Percentiles rank a stretch among this genome's conserved stretches.
phyloP scores from a whole-genome alignment of 2,888 invertebrate genomes.

The Biston stratarius region DNA sequence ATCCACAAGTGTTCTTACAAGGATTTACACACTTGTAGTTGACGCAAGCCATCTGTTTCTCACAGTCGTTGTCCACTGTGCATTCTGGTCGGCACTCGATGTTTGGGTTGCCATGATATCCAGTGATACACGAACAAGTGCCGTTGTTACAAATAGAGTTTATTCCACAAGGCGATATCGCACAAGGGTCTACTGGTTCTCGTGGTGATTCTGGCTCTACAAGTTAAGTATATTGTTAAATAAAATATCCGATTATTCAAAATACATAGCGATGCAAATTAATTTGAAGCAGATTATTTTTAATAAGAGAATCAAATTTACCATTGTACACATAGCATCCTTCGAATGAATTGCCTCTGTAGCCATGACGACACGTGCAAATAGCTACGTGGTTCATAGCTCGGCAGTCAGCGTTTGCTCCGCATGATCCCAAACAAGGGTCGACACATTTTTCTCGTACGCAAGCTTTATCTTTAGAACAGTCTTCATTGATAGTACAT shows the following conservation, averaged over 20 bases:
- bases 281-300: not conserved
- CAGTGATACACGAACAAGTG: conserved; percentile 87
- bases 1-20: conserved; percentile 90
- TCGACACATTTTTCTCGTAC: conserved; percentile 90
- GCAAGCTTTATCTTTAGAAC: conserved; percentile 90
- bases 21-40: conserved; percentile 92
- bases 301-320: conserved; percentile 45
- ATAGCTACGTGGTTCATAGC: conserved; percentile 92
- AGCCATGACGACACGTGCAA: conserved; percentile 89
- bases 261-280: not conserved
- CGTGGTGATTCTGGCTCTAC: conserved; percentile 69
- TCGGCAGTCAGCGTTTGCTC: conserved; percentile 89
- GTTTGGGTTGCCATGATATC: conserved; percentile 89
- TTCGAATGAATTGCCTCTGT: conserved; percentile 91
- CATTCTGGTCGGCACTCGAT: conserved; percentile 93
- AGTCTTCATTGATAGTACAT: conserved; percentile 92
- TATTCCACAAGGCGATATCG: conserved; percentile 88
- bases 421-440: conserved; percentile 91
- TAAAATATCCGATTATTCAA: not conserved
- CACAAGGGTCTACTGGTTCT: conserved; percentile 84
- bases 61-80: conserved; percentile 90
- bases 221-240: conserved; percentile 31
- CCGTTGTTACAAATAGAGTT: conserved; percentile 87
- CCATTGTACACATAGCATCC: conserved; percentile 71
- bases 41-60: conserved; percentile 89